Base-by-base conservation (phyloP, 1,140 invertebrate genomes). In the Drosophila willistoni region DNA sequence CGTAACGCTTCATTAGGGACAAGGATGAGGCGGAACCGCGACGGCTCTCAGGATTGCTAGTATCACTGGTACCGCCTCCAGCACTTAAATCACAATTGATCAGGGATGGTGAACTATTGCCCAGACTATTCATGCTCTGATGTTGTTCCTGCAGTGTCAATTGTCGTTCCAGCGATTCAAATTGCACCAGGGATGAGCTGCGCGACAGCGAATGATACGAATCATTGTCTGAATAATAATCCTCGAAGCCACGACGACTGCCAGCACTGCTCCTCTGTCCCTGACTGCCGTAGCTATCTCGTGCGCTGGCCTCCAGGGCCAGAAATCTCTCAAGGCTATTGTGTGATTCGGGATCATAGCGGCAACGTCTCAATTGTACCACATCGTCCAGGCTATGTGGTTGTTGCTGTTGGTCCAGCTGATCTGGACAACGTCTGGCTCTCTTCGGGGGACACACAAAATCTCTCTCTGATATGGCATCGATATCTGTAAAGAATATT, bases 381-480 rank as follows among this genome's bases (percentile, higher is more conserved):
- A 65, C 68, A 42, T 91, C 89, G 33, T 92, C 89, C 14, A 76
- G 22, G 2, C 64, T 72, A 14, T 78, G 75, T 6, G 67, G 61
- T 56, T 72, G 61, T 56, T 72, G 61, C 59, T 73, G 54, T 12
- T 10, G 36, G 10, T 62, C 47, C 9, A 70, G 54, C 13, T 51
- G 44, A 51, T 91, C 90, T 41, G 94, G 94, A n/a, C 73, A 83
- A 68, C 94, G 94, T 25, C 95, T 94, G 22, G 96, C 93, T n/a
- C 96, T 93, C 90, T 97, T 97, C 47, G 96, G 95, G 34, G 96
- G 96, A 79, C 96, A 96, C 22, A 95, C 95, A 67, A 96, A 94
- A 91, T 97, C 96, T 62, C 96, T 94, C 82, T 97, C 96, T 47
- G 95, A 96, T 9, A 94, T 94, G 67, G 94, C 94, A 73, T 95